Evolutionary conservation across 2,888 invertebrate species (phyloP), one percentile per base, ranked within the genome.

Genomic region (Xylota sylvarum): DNA sequence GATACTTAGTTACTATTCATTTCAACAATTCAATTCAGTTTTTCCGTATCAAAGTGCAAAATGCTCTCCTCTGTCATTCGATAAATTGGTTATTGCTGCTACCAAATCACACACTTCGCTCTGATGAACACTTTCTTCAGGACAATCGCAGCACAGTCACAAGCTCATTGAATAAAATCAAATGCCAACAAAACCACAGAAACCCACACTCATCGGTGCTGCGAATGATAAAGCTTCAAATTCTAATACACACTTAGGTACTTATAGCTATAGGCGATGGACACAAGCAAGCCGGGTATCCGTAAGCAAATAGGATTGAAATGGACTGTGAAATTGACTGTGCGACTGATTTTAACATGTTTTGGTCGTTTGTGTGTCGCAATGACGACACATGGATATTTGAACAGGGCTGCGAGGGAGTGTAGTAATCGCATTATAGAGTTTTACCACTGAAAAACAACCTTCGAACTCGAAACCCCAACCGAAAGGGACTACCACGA

Each of bases 351-450:
- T n/a, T n/a, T 23, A 19, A 60, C 58, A 69, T 52, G 30, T 14
- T 58, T 50, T 23, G 40, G 19, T 52, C 27, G 50, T 30, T n/a
- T 50, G 50, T 60, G 23, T 43, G 58, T 69, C 58, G 32, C 60
- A 60, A 12, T 58, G 40, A 10, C 48, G 65, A 37, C 48, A 52
- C 50, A 77, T 69, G 77, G 69, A 40, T 19, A 32, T 62, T 74
- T 50, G 19, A 67, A 52, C 69, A 62, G 69, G 60, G 30, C 67
- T 60, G 14, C 43, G 12, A 37, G 27, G 89, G 91, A 91, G 90
- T 89, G 91, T 90, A 89, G 81, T 90, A 91, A 91, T 90, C 91
- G 89, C 89, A 90, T 90, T 90, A 89, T 88, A 88, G 89, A 88
- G 88, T 88, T 88, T 76, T 74, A 81, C 81, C 79, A 40, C 58